Percentiles rank a stretch among this genome's conserved stretches.
These are phyloP conservation scores for Archivesica marissinica DNA, from an alignment of 1,140 invertebrate genomes.

Conservation along the genomic window DNA sequence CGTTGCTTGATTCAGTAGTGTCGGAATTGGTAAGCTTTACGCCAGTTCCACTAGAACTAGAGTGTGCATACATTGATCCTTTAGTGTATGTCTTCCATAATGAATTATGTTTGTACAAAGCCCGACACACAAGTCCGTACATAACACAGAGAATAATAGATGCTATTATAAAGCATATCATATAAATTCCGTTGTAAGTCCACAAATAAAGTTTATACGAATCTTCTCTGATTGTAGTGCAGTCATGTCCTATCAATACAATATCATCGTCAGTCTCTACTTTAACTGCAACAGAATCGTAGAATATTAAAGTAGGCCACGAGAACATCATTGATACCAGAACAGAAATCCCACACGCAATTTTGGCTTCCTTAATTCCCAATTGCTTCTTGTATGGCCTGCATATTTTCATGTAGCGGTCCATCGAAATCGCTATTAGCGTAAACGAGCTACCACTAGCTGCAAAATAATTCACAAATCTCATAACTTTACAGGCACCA, in stretches of 20 bases:
- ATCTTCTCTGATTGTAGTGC: constrained; percentile 24
- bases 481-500: constrained; percentile 60
- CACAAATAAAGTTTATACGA: constrained; percentile 19
- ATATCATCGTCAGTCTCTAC: constrained; percentile 10
- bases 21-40: neutral
- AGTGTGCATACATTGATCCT: neutral
- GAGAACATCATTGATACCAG: constrained; percentile 27
- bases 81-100: neutral
- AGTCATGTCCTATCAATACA: constrained; percentile 25
- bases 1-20: neutral
- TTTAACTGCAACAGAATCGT: constrained; percentile 30
- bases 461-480: constrained; percentile 63
- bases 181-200: constrained; percentile 27
- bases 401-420: constrained; percentile 71
- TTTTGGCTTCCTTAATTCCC: constrained; percentile 20
- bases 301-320: constrained; percentile 46
- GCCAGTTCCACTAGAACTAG: neutral
- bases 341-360: constrained; percentile 29
- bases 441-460: constrained; percentile 64
- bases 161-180: constrained; percentile 12
- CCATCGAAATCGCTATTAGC: constrained; percentile 66
- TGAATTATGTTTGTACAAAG: constrained; percentile 26
- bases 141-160: constrained; percentile 19
- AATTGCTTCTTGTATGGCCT: constrained; percentile 64
- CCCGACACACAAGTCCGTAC: constrained; percentile 39